Conservation (phyloP, 2,888 invertebrate species). For the Lasioglossum villosulum region DNA sequence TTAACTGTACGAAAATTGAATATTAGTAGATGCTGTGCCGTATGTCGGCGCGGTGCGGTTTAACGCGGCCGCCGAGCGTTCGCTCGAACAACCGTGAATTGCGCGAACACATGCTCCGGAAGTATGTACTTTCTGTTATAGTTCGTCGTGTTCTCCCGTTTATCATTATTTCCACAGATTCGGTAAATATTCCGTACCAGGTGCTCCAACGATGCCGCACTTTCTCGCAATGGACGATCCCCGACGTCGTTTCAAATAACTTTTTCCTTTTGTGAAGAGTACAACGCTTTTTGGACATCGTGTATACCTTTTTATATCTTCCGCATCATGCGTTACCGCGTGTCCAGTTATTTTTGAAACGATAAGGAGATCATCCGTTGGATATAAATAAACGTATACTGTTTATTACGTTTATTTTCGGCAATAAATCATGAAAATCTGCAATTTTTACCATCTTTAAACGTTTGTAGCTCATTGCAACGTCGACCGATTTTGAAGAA, state of each 20-base stretch:
- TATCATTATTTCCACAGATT: neutral
- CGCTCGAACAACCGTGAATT: neutral
- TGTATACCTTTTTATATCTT: too few species aligned
- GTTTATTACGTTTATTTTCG: too few species aligned
- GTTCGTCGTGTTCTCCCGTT: neutral
- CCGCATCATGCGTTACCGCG: too few species aligned
- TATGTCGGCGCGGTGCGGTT: slow-evolving; percentile 21
- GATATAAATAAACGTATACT: too few species aligned
- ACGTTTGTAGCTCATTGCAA: too few species aligned
- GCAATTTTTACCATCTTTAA: too few species aligned
- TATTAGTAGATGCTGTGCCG: slow-evolving; percentile 7
- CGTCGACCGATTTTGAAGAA: too few species aligned
- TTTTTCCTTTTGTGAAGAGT: too few species aligned
- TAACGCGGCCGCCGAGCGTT: neutral
- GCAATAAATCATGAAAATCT: too few species aligned
- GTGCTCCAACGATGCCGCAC: neutral
- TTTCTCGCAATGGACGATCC: neutral
- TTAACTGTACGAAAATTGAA: slow-evolving; percentile 62
- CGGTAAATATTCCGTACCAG: neutral
- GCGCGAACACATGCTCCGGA: neutral
- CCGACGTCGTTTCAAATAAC: neutral
- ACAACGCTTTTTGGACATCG: neutral
- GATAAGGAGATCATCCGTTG: too few species aligned
- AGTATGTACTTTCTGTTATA: neutral
- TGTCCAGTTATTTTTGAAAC: neutral